Conservation (phyloP, 2,888 invertebrate species). For the Ormyrus labotus region DNA sequence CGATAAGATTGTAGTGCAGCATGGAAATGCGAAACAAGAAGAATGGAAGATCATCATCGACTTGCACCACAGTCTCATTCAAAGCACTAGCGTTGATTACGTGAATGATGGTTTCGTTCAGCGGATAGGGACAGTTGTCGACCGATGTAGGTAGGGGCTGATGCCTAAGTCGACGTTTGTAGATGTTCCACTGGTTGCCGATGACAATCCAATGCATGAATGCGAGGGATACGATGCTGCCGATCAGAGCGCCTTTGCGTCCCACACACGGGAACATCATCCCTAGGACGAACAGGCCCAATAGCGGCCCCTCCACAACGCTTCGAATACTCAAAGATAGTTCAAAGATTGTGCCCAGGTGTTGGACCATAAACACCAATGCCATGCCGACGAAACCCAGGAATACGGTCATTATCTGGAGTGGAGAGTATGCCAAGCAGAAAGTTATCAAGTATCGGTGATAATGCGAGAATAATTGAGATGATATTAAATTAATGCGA, state of each 20-base stretch:
- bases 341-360: conserved; percentile 82
- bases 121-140: conserved; percentile 61
- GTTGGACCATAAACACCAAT: conserved; percentile 80
- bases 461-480: no score
- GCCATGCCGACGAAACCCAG: conserved; percentile 77
- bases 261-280: conserved; percentile 80
- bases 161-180: conserved; percentile 59
- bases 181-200: conserved; percentile 66
- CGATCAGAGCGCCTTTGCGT: conserved; percentile 79
- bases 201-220: conserved; percentile 66
- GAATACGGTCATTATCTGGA: conserved; percentile 76
- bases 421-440: no score
- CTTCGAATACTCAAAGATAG: conserved; percentile 81
- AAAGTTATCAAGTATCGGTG: no score
- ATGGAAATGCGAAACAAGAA: conserved; percentile 82
- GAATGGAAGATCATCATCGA: conserved; percentile 69
- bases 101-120: conserved; percentile 57
- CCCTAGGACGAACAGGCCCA: conserved; percentile 83
- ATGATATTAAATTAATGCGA: no score
- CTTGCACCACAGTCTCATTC: no score
- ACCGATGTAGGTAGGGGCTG: conserved; percentile 61
- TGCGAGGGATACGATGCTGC: conserved; percentile 69
- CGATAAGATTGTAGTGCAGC: conserved; percentile 83
- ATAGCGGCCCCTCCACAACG: conserved; percentile 81
- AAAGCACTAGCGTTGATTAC: no score